These are phyloP conservation scores for Myzus persicae DNA, from an alignment of 1,140 invertebrate species.

Conservation along the genomic window DNA sequence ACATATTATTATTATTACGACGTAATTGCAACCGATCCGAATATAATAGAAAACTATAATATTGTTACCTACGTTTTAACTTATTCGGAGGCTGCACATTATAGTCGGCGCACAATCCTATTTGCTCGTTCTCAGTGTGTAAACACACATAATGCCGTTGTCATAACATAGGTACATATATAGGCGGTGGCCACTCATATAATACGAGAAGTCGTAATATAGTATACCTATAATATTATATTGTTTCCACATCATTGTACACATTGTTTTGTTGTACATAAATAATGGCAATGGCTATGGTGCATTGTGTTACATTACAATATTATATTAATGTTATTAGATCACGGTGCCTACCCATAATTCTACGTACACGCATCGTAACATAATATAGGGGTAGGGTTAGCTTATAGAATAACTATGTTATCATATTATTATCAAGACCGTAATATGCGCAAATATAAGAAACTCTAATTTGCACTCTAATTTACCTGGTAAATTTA, in stretches of 20 bases:
- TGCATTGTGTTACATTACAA: not conserved
- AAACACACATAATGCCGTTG: not conserved
- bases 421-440: not conserved
- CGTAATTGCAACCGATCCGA: not conserved
- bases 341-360: not conserved
- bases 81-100: not conserved
- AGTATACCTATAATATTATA: not conserved
- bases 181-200: not conserved
- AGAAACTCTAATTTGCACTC: not conserved
- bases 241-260: not conserved
- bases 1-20: not conserved
- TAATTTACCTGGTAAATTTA: too few relatives aligned
- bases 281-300: not conserved
- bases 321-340: slow-evolving; percentile 19
- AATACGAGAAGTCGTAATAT: not conserved
- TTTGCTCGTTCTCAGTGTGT: not conserved
- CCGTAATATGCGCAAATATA: not conserved
- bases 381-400: not conserved
- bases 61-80: not conserved
- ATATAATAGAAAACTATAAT: not conserved
- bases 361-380: not conserved
- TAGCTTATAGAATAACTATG: not conserved
- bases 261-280: not conserved
- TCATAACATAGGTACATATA: not conserved
- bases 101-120: not conserved